Evolutionary conservation across 1,140 invertebrate genomes (phyloP), one percentile per base, ranked within the genome.

Genomic region (Leptonema lineaticorne): DNA sequence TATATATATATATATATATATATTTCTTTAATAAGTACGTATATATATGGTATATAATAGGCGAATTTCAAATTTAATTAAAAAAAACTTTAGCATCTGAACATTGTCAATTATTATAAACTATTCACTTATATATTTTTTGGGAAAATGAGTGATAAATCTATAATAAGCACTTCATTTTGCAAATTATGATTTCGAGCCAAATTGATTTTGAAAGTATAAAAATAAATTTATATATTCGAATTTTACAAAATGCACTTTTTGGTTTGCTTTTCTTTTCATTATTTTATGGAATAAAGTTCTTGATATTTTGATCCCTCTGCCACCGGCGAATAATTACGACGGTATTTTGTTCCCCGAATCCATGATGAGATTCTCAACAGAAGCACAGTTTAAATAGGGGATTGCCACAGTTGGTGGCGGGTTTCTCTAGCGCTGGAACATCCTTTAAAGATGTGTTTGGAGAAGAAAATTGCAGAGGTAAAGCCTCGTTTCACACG

Each of bases 401-500:
- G 33, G 67, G 63, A 22, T 65, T 70, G 68, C 64, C 64, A 62
- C 18, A n/a, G 27, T 28, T 37, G 27, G 27, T 66, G 41, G 53
- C 41, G 22, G 53, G 11, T 41, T 30, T 37, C 46, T 28, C 60
- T 75, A 68, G 75, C 74, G 76, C 76, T 77, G 75, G 78, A 78
- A 70, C 78, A 79, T 64, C 50, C 57, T 33, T 29, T 59, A 30
- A 7, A 26, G 48, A 58, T 22, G 67, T 29, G 28, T 46, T 63
- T 20, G 67, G 57, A 56, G 58, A 63, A 28, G 63, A 63, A 18
- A 64, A 41, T 20, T 60, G 67, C 68, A 68, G 71, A 67, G 71
- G 68, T 18, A 48, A 37, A 22, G 68, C 68, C 68, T 63, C 74
- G 68, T 76, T 77, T 82, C 80, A 81, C 74, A 81, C 80, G 9